Conservation (phyloP, 2,797 vertebrate species). For the Eurystomus glaucurus region DNA sequence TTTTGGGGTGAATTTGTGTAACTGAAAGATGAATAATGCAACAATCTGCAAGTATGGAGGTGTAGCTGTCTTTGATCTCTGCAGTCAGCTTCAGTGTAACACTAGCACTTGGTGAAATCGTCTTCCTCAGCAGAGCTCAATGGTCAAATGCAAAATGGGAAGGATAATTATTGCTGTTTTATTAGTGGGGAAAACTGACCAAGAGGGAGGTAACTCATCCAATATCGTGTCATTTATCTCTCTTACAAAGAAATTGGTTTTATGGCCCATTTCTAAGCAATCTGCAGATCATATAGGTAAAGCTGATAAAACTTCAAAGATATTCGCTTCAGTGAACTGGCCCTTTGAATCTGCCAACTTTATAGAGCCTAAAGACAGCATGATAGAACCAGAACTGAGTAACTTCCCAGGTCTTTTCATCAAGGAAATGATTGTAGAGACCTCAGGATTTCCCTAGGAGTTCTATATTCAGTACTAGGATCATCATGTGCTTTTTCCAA, state of each 20-base stretch:
- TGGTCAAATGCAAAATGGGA: background rate
- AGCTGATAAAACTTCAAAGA: background rate
- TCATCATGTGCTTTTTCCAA: background rate
- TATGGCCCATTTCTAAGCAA: background rate
- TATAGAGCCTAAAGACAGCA: background rate
- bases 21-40: background rate
- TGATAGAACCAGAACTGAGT: background rate
- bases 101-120: background rate
- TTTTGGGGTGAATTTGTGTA: background rate
- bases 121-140: background rate
- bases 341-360: background rate
- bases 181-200: background rate
- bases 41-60: background rate
- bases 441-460: background rate
- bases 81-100: background rate
- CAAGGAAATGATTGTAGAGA: background rate
- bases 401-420: background rate
- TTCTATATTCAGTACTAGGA: background rate
- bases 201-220: background rate
- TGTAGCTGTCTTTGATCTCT: background rate
- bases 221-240: accelerated
- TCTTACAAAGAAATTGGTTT: background rate
- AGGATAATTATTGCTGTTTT: background rate
- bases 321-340: background rate
- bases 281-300: background rate